These are phyloP conservation scores for Dioctria rufipes DNA, from an alignment of 2,888 invertebrate species.

Conservation along the genomic window DNA sequence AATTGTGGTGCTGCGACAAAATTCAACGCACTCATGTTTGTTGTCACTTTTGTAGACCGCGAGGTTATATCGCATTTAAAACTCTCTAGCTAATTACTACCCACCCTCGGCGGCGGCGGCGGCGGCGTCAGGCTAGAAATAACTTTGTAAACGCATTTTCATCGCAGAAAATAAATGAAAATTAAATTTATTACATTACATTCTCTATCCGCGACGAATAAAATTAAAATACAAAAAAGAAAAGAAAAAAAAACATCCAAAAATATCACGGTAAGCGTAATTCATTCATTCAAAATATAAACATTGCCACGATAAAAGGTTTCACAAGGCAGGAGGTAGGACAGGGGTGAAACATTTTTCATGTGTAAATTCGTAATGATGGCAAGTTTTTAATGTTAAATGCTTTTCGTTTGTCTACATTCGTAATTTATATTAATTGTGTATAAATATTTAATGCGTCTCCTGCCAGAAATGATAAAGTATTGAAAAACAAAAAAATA, in stretches of 20 bases:
- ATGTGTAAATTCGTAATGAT: no score
- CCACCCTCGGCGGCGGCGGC: constrained; percentile 4
- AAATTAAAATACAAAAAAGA: neutral
- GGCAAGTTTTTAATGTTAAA: no score
- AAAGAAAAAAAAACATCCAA: neutral
- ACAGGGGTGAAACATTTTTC: neutral
- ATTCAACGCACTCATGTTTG: constrained; percentile 29
- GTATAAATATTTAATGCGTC: no score
- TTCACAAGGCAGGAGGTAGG: neutral
- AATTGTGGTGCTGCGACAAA: constrained; percentile 22
- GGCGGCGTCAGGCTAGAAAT: constrained; percentile 40
- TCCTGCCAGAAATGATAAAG: no score
- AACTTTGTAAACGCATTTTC: constrained; percentile 30
- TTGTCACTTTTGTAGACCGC: constrained; percentile 5
- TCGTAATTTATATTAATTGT: no score
- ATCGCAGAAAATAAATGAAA: constrained; percentile 16
- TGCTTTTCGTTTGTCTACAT: no score
- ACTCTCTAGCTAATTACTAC: neutral
- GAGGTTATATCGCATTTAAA: constrained; percentile 13
- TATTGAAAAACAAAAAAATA: no score
- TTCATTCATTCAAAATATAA: constrained; percentile 46
- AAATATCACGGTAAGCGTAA: constrained; percentile 13
- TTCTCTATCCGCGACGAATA: neutral
- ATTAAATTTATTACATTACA: constrained; percentile 17
- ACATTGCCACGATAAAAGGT: neutral